These are phyloP conservation scores for Aythya baeri DNA, from an alignment of 2,113 vertebrate species.

Conservation along the genomic window DNA sequence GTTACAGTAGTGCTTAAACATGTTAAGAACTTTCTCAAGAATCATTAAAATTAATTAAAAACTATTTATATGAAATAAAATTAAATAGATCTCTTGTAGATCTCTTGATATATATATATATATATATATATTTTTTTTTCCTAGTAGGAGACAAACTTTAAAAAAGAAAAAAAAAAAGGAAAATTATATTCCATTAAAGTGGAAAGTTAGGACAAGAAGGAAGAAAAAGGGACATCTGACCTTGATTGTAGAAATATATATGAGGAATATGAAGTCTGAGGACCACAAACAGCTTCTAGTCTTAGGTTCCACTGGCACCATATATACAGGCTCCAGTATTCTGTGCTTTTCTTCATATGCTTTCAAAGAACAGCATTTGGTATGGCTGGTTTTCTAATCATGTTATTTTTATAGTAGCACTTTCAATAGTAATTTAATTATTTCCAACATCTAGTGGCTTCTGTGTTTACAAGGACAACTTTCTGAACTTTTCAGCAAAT, in stretches of 20 bases:
- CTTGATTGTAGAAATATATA: not conserved
- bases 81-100: not conserved
- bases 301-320: not conserved
- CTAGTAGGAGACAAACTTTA: no score
- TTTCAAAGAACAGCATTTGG: not conserved
- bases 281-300: not conserved
- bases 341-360: not conserved
- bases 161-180: not conserved
- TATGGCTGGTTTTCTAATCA: not conserved
- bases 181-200: not conserved
- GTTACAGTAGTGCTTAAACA: not conserved
- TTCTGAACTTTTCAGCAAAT: not conserved
- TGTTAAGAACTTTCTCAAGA: not conserved
- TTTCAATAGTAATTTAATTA: not conserved
- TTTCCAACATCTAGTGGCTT: not conserved
- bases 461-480: not conserved
- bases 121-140: no score
- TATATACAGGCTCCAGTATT: not conserved
- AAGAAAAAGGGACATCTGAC: not conserved
- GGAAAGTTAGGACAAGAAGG: not conserved
- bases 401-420: not conserved
- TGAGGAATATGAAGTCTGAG: not conserved
- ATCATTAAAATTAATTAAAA: not conserved
- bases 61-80: not conserved
- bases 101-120: no score